phyloP scores from a whole-genome alignment of 2,797 vertebrate genomes.

The Poecile montanus region DNA sequence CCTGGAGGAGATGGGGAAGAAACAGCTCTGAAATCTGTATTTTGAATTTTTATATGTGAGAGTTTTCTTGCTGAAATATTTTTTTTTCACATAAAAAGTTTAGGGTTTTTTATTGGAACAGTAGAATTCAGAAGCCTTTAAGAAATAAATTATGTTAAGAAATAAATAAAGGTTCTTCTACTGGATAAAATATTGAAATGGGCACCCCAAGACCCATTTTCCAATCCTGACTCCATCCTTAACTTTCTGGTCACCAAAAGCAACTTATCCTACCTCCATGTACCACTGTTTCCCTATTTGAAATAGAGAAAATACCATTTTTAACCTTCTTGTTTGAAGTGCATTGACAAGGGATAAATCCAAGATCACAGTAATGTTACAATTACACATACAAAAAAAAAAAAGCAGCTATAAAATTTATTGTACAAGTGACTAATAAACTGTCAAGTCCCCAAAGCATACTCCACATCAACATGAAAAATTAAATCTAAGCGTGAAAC shows the following conservation, averaged over 20 bases:
- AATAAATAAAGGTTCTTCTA: not conserved
- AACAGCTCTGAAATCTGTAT: not conserved
- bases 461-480: not conserved
- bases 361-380: not conserved
- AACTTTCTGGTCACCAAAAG: not conserved
- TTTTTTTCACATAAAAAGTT: not conserved
- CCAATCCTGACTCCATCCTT: not conserved
- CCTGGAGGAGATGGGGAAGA: not conserved
- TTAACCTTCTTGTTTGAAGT: not conserved
- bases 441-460: not conserved
- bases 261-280: not conserved
- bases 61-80: not conserved
- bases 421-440: not conserved
- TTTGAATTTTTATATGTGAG: not conserved
- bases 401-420: not conserved
- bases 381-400: not conserved
- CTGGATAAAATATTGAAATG: not conserved
- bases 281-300: not conserved
- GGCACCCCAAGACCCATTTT: not conserved
- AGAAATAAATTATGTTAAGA: not conserved
- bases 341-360: not conserved
- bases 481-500: not conserved
- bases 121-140: not conserved
- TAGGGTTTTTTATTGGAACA: not conserved
- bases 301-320: not conserved